Evolutionary conservation across 64 coral and sea anemone species (phyloP), one percentile per base, ranked within the genome.

Genomic region (Orbicella faveolata): DNA sequence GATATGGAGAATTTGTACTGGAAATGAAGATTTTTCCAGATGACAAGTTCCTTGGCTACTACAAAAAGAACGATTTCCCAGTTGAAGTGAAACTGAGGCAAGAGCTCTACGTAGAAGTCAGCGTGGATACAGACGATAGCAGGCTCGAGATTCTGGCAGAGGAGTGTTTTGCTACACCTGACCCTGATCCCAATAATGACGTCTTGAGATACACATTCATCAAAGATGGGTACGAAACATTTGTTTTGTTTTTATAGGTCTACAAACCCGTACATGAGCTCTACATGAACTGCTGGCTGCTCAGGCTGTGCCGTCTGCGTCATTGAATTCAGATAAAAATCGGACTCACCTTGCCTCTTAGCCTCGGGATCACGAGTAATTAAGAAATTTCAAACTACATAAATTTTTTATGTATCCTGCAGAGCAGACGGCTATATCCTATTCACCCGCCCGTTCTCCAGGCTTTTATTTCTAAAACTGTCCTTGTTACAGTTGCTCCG

Each of bases 101-200:
- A n/a, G 1, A 6, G 10, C 21, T 70, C 20, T 70, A n/a, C 25
- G 23, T 70, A n/a, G 26, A 89, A 59, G 87, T 94, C 3, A 91
- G 82, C 19, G 69, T 94, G 44, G 83, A 88, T 53, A 90, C 89
- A 34, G 87, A 94, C 30, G 93, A 94, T 41, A 91, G 87, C 44
- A 88, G 90, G 34, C 57, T 94, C 19, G 83, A 90, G 25, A 91
- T 94, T 39, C 91, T 94, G 20, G 83, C 93, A 33, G 89, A 91
- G 39, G 90, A 91, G 23, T 94, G 93, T 64, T 91, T 83, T 78
- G 86, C 89, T 12, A 94, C 93, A 54, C 93, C 93, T 9, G 91
- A 89, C 33, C 82, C 81, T 73, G 89, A 94, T 35, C 93, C 90
- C 52, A 54, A 82, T 67, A 87, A 91, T 14, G 77, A 89, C 37